These are phyloP conservation scores for Diabrotica undecimpunctata DNA, from an alignment of 1,140 invertebrate genomes.

Conservation along the genomic window DNA sequence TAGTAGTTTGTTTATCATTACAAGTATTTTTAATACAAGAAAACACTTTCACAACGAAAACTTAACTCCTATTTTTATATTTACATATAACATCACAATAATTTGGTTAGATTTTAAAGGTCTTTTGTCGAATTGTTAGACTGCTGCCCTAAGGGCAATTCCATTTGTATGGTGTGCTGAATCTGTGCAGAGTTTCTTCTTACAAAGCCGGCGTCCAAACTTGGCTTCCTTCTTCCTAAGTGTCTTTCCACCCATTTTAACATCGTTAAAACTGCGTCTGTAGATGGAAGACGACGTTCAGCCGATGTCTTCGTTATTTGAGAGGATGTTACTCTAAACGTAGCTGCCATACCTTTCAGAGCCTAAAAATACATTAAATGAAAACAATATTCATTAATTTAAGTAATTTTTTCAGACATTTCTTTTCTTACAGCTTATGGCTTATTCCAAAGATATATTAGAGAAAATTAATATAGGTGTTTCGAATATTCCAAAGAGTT, in stretches of 20 bases:
- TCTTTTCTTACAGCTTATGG: no score
- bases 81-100: constrained; percentile 8
- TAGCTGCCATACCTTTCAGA: constrained; percentile 84
- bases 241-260: constrained; percentile 81
- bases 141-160: constrained; percentile 20
- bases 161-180: constrained; percentile 30
- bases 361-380: constrained; percentile 53
- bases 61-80: background rate
- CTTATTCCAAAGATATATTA: no score
- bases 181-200: constrained; percentile 30
- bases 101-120: constrained; percentile 2
- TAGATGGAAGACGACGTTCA: constrained; percentile 77
- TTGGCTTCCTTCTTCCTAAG: constrained; percentile 69
- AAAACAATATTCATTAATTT: no score
- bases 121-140: background rate
- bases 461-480: no score
- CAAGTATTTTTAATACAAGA: no score
- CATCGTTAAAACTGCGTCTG: constrained; percentile 83
- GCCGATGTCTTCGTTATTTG: constrained; percentile 82
- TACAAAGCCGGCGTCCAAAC: constrained; percentile 26
- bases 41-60: background rate
- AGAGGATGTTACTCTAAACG: constrained; percentile 81
- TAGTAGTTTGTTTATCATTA: no score
- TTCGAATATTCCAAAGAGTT: background rate
- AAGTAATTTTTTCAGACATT: no score